These are phyloP conservation scores for Solenopsis fugax DNA, from an alignment of 1,140 invertebrate genomes.

Conservation along the genomic window DNA sequence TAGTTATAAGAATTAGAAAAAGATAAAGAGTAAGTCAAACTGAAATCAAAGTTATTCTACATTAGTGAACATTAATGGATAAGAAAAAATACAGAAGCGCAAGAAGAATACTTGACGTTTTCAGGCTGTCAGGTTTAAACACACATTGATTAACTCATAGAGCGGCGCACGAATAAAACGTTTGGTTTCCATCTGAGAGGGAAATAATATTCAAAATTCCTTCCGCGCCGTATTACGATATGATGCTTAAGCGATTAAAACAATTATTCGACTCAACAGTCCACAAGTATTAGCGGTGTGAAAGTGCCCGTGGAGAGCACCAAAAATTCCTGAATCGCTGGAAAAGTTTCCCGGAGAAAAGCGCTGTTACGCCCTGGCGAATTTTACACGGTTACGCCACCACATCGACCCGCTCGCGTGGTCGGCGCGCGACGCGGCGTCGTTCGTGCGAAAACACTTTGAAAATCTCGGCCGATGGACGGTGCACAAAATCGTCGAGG, in stretches of 20 bases:
- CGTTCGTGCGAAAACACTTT: conserved; percentile 51
- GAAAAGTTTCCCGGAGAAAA: conserved; percentile 2
- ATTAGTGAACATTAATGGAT: no score
- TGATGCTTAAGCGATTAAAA: conserved; percentile 12
- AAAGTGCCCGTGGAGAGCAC: background rate
- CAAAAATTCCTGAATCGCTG: conserved; percentile 20
- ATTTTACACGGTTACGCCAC: conserved; percentile 23
- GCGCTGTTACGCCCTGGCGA: background rate
- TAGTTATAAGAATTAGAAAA: no score
- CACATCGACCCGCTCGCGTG: conserved; percentile 15
- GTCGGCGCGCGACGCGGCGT: conserved; percentile 1
- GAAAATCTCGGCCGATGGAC: conserved; percentile 50
- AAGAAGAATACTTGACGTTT: background rate
- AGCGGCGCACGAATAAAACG: background rate
- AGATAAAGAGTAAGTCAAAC: no score
- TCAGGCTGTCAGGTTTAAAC: background rate
- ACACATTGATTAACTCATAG: background rate
- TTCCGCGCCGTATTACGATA: background rate
- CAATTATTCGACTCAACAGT: conserved; percentile 25
- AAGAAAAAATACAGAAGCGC: background rate
- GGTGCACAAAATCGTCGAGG: conserved; percentile 6
- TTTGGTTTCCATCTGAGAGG: background rate
- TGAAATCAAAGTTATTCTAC: no score
- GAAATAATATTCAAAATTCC: conserved; percentile 2
- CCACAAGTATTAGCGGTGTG: background rate